Evolutionary conservation across 2,113 vertebrate genomes (phyloP).

Genomic region (Cheilinus undulatus): DNA sequence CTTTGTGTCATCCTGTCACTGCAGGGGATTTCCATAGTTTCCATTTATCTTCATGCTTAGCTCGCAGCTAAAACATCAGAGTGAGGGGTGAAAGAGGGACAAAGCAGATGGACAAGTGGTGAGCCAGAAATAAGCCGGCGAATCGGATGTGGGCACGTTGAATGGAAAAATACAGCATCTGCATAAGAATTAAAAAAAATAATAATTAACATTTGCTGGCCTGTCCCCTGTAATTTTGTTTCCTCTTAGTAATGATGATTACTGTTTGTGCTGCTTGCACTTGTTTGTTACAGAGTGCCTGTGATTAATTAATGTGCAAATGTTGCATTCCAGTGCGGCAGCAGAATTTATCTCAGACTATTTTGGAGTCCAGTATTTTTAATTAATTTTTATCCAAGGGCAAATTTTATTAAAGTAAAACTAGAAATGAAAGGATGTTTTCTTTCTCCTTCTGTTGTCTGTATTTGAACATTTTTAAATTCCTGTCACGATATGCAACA

Average conservation of each 20-base stretch:
- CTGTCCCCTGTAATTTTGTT: conserved; percentile 11
- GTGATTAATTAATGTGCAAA: conserved; percentile 42
- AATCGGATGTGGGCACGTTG: background rate
- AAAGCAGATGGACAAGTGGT: background rate
- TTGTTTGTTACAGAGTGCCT: conserved; percentile 14
- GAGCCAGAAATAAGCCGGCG: background rate
- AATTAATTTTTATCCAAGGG: background rate
- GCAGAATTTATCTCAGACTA: background rate
- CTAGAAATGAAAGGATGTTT: too few relatives aligned
- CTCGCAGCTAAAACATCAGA: conserved; percentile 2
- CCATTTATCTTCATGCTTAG: conserved; percentile 1
- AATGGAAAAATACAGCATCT: conserved; percentile 15
- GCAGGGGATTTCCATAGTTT: background rate
- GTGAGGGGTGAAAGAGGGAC: background rate
- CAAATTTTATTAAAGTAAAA: background rate
- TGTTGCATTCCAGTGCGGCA: conserved; percentile 1
- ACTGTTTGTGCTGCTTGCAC: conserved; percentile 12
- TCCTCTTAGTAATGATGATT: conserved; percentile 23
- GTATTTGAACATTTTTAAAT: too few relatives aligned
- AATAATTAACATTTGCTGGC: background rate
- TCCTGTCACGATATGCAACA: too few relatives aligned
- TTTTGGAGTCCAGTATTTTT: background rate
- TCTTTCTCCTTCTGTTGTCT: background rate
- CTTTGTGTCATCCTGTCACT: background rate
- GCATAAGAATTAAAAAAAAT: background rate